phyloP scores from a whole-genome alignment of 2,113 vertebrate species.

The Scartelaos histophorus region DNA sequence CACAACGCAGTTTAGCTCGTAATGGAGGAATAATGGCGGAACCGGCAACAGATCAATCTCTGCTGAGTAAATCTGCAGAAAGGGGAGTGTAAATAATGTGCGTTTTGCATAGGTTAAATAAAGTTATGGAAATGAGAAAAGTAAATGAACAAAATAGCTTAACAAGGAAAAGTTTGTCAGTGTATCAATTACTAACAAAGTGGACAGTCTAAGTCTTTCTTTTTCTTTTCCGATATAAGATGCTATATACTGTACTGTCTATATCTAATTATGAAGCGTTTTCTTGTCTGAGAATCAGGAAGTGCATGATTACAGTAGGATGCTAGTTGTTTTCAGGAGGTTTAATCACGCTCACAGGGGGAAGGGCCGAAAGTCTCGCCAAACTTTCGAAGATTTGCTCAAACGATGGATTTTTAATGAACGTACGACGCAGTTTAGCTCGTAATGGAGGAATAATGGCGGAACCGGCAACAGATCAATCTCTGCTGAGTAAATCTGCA shows the following conservation, averaged over 20 bases:
- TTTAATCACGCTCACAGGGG: constrained; percentile 68
- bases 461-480: constrained; percentile 56
- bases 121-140: constrained; percentile 14
- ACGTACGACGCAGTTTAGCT: background rate
- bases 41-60: constrained; percentile 54
- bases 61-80: constrained; percentile 27
- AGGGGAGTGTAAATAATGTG: constrained; percentile 33
- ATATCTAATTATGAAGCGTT: too few species aligned
- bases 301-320: too few species aligned
- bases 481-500: constrained; percentile 28
- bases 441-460: constrained; percentile 17
- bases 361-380: constrained; percentile 43
- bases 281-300: too few species aligned
- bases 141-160: background rate
- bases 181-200: background rate
- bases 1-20: background rate
- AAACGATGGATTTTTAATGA: constrained; percentile 73
- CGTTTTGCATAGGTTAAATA: constrained; percentile 35
- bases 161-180: background rate
- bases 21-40: constrained; percentile 23
- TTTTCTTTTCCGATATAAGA: background rate
- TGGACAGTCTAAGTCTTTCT: too few species aligned
- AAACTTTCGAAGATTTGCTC: constrained; percentile 63
- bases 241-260: too few species aligned
- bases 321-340: constrained; percentile 28